Base-by-base conservation (phyloP, 2,113 vertebrate genomes). In the Hemichromis elongatus region DNA sequence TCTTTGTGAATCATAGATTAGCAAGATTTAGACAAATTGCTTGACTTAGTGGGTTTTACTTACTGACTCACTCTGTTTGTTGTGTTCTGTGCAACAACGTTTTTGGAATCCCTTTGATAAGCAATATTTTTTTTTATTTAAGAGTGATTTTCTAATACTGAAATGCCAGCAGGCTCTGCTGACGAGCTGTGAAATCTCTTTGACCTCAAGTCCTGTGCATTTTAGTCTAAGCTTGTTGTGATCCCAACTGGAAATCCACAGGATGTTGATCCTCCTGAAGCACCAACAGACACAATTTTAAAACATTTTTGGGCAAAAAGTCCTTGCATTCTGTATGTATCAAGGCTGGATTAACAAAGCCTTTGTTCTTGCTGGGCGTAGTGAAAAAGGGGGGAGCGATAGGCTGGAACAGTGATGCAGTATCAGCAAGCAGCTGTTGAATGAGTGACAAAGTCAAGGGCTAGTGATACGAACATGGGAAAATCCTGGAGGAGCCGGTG, bases 341-440 rank as follows among this genome's bases (percentile, higher is more conserved):
- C 95, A 95, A 94, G 95, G 92, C 92, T 82, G 88, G 84, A 85
- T 90, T 92, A 94, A 92, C 95, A 89, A 90, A 91, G 91, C 89
- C 93, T 95, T 96, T 95, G 94, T 96, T 95, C 91, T 93, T 57
- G 79, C 79, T 88, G 85, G 87, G 93, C 47, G 55, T 55, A 70
- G 79, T 54, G 82, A 92, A 93, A 96, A 93, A 80, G 88, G 81
- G 91, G 91, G 90, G 93, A 94, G 94, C 73, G 89, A 82, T 92
- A 85, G 93, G 90, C 89, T 91, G 86, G 86, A 95, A 89, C 91
- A 94, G 92, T 95, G 92, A 87, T 94, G 93, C 95, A 91, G 89
- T 97, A 97, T 97, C 97, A 97, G 95, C 93, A 77, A 86, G 95
- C 97, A 98, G 97, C 97, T 98, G 97, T 96, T 97, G 95, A 90